These are phyloP conservation scores for Actinernus sp. DNA, from an alignment of 92 coral and sea anemone species.

Conservation along the genomic window DNA sequence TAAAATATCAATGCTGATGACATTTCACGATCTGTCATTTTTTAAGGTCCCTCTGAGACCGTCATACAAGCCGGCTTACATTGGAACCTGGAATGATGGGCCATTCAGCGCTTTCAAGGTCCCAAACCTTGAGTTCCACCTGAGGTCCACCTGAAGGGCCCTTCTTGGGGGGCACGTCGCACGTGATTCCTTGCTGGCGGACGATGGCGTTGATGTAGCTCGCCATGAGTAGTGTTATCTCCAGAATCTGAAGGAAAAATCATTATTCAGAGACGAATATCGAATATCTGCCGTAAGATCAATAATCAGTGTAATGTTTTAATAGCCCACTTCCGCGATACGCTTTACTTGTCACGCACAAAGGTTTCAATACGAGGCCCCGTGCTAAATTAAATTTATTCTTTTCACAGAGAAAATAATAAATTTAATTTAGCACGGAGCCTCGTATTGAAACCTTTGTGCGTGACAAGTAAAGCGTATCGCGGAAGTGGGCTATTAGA, in stretches of 20 bases:
- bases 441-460: no score
- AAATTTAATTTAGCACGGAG: no score
- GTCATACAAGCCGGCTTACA: constrained; percentile 72
- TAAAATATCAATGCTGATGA: no score
- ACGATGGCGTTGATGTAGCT: constrained; percentile 99
- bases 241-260: constrained; percentile 69
- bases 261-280: not conserved
- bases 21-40: not conserved
- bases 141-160: constrained; percentile 63
- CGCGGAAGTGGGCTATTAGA: no score
- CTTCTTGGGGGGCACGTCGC: constrained; percentile 65
- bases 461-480: no score
- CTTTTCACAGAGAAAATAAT: no score
- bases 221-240: constrained; percentile 96
- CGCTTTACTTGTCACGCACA: no score
- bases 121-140: constrained; percentile 96
- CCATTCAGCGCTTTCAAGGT: constrained; percentile 99
- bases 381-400: no score
- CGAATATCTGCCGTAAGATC: not conserved
- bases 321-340: no score
- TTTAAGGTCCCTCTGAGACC: not conserved
- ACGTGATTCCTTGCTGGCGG: constrained; percentile 93
- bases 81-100: constrained; percentile 96
- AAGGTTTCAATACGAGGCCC: no score
- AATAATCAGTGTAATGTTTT: no score